Base-by-base conservation (phyloP, 1,140 invertebrate genomes). In the Radopholus similis region DNA sequence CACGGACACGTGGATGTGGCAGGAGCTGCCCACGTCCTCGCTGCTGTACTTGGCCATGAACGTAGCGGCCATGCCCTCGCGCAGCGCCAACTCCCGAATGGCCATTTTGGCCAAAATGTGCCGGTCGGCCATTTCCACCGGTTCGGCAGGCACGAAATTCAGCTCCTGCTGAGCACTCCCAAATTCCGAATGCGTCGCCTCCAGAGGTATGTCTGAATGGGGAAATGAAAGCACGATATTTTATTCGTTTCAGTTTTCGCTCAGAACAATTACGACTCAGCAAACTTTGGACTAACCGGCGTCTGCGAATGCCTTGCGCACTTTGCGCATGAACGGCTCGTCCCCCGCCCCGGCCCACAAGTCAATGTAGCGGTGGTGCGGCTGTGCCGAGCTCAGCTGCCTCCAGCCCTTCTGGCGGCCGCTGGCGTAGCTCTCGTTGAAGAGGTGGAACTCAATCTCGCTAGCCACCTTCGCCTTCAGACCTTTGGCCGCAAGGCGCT, bases 1-100 rank as follows among this genome's bases (percentile, higher is more conserved):
- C 40, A 62, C 37, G 11, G 59, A 62, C 59, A 62, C 59, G 49
- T 62, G 59, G 47, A 62, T 62, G 49, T 62, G 59, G 18, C 59
- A 62, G 11, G 38, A 8, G 30, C 18, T 49, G 18, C 59, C 59
- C 28, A 30, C 11, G 4, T 34, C 18, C 11, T 18, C 49, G 21
- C 34, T 47, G 18, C 18, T 26, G 2, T 26, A 62, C 8, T 62
- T 62, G 18, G 59, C 59, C 40, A 62, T 26, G 21, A 62, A 62
- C 26, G 59, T 47, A 15, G 59, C 40, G 32, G 40, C 49, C 38
- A 62, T 40, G 15, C 59, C 59, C 18, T 35, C 42, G 4, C 47
- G 59, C 21, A 42, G 13, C 18, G 59, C 59, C 59, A 30, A 42
- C 30, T 62, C 59, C 3, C 40, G 59, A 49, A 62, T 62, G 23